Percentiles rank a stretch among this genome's conserved stretches.
phyloP scores from a whole-genome alignment of 2,797 vertebrate species.

The Carapus acus region DNA sequence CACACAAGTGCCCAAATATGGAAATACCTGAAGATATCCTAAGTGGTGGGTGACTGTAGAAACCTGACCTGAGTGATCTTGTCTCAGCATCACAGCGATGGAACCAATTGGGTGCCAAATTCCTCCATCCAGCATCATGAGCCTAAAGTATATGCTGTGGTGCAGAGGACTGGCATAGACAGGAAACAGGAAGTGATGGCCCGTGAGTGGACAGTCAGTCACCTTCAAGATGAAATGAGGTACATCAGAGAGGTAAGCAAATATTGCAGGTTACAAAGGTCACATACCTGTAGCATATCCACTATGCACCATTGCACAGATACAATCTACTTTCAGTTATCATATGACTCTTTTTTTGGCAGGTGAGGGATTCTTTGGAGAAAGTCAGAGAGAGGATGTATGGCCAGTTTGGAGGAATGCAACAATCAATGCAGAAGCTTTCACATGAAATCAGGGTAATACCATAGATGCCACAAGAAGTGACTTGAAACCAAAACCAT shows the following conservation, averaged over 20 bases:
- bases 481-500: too few species aligned
- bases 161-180: constrained; percentile 79
- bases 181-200: constrained; percentile 90
- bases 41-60: constrained; percentile 46
- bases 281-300: not conserved
- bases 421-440: constrained; percentile 87
- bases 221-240: constrained; percentile 94
- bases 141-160: constrained; percentile 82
- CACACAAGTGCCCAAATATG: too few species aligned
- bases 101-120: constrained; percentile 76
- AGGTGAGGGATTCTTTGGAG: constrained; percentile 97
- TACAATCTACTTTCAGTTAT: constrained; percentile 5
- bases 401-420: constrained; percentile 95
- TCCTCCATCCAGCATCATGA: constrained; percentile 66
- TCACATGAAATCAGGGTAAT: constrained; percentile 86
- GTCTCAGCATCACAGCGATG: constrained; percentile 74
- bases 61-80: constrained; percentile 65
- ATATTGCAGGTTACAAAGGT: constrained; percentile 2
- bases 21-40: constrained; percentile 27
- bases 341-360: constrained; percentile 21
- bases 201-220: constrained; percentile 85
- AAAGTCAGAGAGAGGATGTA: constrained; percentile 93
- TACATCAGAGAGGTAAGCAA: constrained; percentile 94
- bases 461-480: constrained; percentile 1
- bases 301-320: not conserved